Evolutionary conservation across 2,888 invertebrate genomes (phyloP).

Genomic region (Pandemis corylana): DNA sequence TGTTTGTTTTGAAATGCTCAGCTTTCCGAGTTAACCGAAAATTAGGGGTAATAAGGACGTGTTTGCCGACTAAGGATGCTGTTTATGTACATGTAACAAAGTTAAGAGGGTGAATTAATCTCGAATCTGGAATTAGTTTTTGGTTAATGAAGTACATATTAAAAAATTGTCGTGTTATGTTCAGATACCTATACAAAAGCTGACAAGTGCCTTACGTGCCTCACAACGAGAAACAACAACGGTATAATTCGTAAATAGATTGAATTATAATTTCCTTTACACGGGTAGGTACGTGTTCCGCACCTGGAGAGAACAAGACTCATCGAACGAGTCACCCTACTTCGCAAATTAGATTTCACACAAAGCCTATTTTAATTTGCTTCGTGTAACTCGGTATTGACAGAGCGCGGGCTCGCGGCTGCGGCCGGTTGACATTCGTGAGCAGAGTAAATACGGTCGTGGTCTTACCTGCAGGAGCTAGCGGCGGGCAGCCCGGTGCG

Average conservation of each 20-base stretch:
- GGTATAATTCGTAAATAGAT: neutral
- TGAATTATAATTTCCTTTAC: constrained; percentile 6
- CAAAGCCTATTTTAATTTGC: constrained; percentile 85
- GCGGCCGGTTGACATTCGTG: constrained; percentile 72
- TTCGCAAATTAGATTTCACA: constrained; percentile 83
- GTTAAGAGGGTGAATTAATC: neutral
- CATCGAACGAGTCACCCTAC: constrained; percentile 70
- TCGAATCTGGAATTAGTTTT: neutral
- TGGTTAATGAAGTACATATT: neutral
- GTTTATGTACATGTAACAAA: constrained; percentile 15
- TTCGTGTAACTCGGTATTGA: constrained; percentile 72
- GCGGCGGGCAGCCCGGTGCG: constrained; percentile 55
- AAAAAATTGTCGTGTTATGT: neutral
- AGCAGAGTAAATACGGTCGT: constrained; percentile 72
- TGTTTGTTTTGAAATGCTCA: constrained; percentile 69
- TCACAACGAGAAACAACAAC: too few relatives aligned
- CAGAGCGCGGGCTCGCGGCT: constrained; percentile 59
- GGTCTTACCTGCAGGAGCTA: constrained; percentile 56
- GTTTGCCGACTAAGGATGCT: constrained; percentile 34
- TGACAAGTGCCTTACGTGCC: neutral
- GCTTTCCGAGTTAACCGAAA: constrained; percentile 52
- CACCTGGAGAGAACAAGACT: constrained; percentile 56
- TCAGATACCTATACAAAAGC: neutral
- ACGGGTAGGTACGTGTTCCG: neutral
- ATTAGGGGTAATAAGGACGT: constrained; percentile 49